Evolutionary conservation across 1,140 invertebrate genomes (phyloP).

Genomic region (Drosophila bipectinata): DNA sequence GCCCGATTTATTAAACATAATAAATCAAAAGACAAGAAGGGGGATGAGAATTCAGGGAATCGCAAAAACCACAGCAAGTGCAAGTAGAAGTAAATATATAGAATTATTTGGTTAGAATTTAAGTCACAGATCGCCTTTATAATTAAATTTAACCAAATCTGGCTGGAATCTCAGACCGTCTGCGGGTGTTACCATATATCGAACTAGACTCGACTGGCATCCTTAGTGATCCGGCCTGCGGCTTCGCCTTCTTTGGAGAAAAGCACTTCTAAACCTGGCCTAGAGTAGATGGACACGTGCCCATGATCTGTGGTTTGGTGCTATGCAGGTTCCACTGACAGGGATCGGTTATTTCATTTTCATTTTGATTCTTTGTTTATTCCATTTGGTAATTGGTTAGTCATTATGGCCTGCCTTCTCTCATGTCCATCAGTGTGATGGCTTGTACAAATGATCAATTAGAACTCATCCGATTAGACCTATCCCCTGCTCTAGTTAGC

Average conservation of each 20-base stretch:
- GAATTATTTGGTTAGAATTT: background rate
- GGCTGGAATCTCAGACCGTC: slow-evolving; percentile 41
- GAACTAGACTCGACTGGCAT: slow-evolving; percentile 22
- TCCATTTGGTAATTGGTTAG: slow-evolving; percentile 32
- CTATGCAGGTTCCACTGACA: slow-evolving; percentile 1
- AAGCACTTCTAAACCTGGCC: slow-evolving; percentile 33
- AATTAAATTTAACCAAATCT: slow-evolving; percentile 57
- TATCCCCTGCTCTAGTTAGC: background rate
- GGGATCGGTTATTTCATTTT: slow-evolving; percentile 22
- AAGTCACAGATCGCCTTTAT: slow-evolving; percentile 29
- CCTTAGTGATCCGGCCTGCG: slow-evolving; percentile 28
- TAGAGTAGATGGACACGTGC: slow-evolving; percentile 41
- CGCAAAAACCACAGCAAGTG: slow-evolving; percentile 51
- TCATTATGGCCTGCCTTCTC: background rate
- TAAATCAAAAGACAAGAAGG: slow-evolving; percentile 62
- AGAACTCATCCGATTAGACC: background rate
- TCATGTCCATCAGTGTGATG: slow-evolving; percentile 31
- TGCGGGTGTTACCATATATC: slow-evolving; percentile 34
- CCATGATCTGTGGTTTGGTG: slow-evolving; percentile 5
- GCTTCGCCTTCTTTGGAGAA: slow-evolving; percentile 34
- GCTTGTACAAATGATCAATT: background rate
- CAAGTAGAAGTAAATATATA: slow-evolving; percentile 1
- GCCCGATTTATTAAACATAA: slow-evolving; percentile 66
- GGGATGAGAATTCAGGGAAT: slow-evolving; percentile 3
- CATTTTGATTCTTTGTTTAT: slow-evolving; percentile 34